Base-by-base conservation (phyloP, 2,888 invertebrate species). In the Cosmia pyralina region DNA sequence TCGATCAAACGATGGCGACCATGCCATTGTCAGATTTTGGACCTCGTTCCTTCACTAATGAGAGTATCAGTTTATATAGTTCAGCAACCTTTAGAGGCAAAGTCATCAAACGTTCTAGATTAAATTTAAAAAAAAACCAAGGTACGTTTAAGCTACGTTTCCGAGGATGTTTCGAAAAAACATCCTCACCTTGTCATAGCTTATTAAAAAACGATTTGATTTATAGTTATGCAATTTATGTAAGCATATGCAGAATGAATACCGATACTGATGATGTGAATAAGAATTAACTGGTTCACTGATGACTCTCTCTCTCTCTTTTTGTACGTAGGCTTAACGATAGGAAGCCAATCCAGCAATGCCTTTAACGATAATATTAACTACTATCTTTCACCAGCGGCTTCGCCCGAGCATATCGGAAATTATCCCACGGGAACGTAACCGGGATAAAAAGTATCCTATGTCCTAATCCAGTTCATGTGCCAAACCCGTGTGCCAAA, bases 111-210 rank as follows among this genome's bases (percentile, higher is more conserved):
- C 0, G 19, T 52, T 62, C n/a, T 46, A 75, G 10, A 22, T 53
- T 1, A 38, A 2, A 19, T 38, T n/a, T n/a, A 22, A 2, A 58
- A n/a, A 13, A 38, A 34, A 67, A 19, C 22, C 34, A 48, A 68
- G 60, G 69, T 34, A n/a, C n/a, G n/a, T n/a, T n/a, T 10, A 38
- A 4, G 22, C 59, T 46, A 55, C 48, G 28, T 81, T 66, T 60
- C 55, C 38, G 11, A 76, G 65, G 66, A 41, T 63, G 22, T 48
- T 76, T 65, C 34, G 46, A 75, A 48, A 53, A 59, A 41, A 34
- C 66, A 48, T 81, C 46, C 15, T 82, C 41, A 62, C 69, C 77
- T 77, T 82, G 69, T 44, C n/a, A 15, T 4, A 57, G n/a, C 19
- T 34, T 48, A 44, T 59, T 76, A 50, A n/a, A 58, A 65, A 58